These are phyloP conservation scores for Bos indicus DNA, from an alignment of 2,113 vertebrate genomes.

Conservation along the genomic window DNA sequence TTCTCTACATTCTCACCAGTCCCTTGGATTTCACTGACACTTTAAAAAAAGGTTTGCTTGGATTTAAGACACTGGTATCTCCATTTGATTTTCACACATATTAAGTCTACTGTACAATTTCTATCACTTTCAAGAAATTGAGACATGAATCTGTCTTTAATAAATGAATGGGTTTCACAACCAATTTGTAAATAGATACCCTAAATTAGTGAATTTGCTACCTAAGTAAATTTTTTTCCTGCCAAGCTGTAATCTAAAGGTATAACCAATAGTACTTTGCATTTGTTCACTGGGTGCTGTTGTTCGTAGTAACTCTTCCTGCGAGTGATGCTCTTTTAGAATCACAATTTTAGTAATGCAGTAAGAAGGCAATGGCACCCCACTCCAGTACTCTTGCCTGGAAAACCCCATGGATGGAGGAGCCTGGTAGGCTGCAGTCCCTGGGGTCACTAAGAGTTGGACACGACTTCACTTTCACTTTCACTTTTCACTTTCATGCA, in stretches of 20 bases:
- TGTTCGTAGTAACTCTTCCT: neutral
- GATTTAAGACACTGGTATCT: neutral
- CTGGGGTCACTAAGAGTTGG: no score
- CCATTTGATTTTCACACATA: neutral
- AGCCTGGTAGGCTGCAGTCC: no score
- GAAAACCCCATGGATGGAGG: no score
- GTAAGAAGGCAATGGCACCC: neutral
- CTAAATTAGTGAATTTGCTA: neutral
- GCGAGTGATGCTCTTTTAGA: neutral
- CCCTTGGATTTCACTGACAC: neutral
- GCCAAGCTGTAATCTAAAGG: neutral
- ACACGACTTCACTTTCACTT: no score
- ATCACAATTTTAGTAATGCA: neutral
- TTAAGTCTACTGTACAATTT: neutral
- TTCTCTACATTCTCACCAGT: slow-evolving; percentile 2
- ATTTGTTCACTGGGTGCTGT: neutral
- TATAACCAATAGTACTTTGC: neutral
- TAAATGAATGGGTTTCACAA: neutral
- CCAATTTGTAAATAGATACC: neutral
- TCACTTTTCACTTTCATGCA: no score
- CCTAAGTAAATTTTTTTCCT: neutral
- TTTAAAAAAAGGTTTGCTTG: neutral
- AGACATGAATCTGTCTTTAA: neutral
- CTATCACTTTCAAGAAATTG: slow-evolving; percentile 3
- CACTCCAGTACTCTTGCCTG: no score